These are phyloP conservation scores for Oostethus manadensis DNA, from an alignment of 2,113 vertebrate genomes.

Conservation along the genomic window DNA sequence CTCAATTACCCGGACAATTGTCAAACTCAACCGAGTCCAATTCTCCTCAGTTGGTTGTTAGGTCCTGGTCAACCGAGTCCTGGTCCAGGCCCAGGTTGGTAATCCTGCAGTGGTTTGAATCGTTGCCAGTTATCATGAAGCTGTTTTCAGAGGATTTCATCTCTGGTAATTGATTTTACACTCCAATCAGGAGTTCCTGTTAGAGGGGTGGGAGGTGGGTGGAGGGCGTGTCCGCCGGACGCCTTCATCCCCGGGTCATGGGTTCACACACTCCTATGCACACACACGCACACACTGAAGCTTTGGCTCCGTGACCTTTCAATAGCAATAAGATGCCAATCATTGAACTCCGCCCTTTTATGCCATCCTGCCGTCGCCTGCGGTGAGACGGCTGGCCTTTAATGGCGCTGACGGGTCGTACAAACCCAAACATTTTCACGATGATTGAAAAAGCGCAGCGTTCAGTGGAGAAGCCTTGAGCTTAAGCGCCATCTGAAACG, in stretches of 20 bases:
- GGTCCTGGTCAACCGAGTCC: no score
- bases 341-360: slow-evolving; percentile 54
- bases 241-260: slow-evolving; percentile 44
- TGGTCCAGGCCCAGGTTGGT: no score
- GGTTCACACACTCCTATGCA: slow-evolving; percentile 8
- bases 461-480: slow-evolving; percentile 6
- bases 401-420: slow-evolving; percentile 24
- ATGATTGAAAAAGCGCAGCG: slow-evolving; percentile 16
- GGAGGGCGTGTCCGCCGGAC: slow-evolving; percentile 50
- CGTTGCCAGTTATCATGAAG: slow-evolving; percentile 58
- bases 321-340: slow-evolving; percentile 64
- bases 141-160: slow-evolving; percentile 64
- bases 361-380: slow-evolving; percentile 52
- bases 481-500: background rate
- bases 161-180: slow-evolving; percentile 62
- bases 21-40: slow-evolving; percentile 38
- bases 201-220: slow-evolving; percentile 23
- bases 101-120: slow-evolving; percentile 60
- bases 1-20: slow-evolving; percentile 37
- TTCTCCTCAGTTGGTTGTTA: slow-evolving; percentile 36
- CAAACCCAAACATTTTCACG: slow-evolving; percentile 4
- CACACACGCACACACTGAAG: slow-evolving; percentile 9
- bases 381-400: slow-evolving; percentile 50
- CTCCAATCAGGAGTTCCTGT: slow-evolving; percentile 40
- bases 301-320: slow-evolving; percentile 62